Conservation (phyloP, 2,888 invertebrate species). For the Microctonus hyperodae region DNA sequence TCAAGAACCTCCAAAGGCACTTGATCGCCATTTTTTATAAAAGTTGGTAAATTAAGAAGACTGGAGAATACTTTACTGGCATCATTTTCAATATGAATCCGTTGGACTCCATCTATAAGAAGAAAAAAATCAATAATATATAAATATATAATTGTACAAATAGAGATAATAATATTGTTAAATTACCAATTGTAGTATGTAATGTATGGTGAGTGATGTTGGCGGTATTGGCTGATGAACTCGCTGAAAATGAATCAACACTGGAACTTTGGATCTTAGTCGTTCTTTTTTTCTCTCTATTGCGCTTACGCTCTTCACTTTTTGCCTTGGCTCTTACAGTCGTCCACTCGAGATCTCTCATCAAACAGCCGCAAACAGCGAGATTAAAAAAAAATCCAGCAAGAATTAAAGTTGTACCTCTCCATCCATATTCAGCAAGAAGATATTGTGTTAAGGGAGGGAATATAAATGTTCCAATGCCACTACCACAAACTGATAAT, state of each 20-base stretch:
- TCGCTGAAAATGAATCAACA: slow-evolving; percentile 75
- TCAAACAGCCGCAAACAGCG: slow-evolving; percentile 81
- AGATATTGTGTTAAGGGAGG: slow-evolving; percentile 80
- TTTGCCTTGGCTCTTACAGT: slow-evolving; percentile 70
- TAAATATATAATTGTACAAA: slow-evolving; percentile 37
- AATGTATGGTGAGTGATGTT: slow-evolving; percentile 59
- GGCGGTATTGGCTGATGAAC: slow-evolving; percentile 70
- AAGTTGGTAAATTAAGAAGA: slow-evolving; percentile 86
- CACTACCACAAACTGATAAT: slow-evolving; percentile 85
- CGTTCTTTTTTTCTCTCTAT: slow-evolving; percentile 67
- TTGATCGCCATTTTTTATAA: slow-evolving; percentile 78
- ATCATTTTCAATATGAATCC: slow-evolving; percentile 52
- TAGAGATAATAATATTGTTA: slow-evolving; percentile 19
- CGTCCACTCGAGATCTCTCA: slow-evolving; percentile 79
- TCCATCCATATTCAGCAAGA: slow-evolving; percentile 81
- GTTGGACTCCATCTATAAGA: slow-evolving; percentile 53
- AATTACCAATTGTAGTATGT: slow-evolving; percentile 51
- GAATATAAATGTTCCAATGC: slow-evolving; percentile 87
- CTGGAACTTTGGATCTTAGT: slow-evolving; percentile 70
- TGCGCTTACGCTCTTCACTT: slow-evolving; percentile 70
- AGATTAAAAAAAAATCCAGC: slow-evolving; percentile 84
- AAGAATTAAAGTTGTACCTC: slow-evolving; percentile 81
- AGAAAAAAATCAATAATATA: too few species aligned
- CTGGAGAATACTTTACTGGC: slow-evolving; percentile 74
- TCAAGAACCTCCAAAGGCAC: slow-evolving; percentile 80